Conservation (phyloP, 2,888 invertebrate species). For the Catocala sponsa region DNA sequence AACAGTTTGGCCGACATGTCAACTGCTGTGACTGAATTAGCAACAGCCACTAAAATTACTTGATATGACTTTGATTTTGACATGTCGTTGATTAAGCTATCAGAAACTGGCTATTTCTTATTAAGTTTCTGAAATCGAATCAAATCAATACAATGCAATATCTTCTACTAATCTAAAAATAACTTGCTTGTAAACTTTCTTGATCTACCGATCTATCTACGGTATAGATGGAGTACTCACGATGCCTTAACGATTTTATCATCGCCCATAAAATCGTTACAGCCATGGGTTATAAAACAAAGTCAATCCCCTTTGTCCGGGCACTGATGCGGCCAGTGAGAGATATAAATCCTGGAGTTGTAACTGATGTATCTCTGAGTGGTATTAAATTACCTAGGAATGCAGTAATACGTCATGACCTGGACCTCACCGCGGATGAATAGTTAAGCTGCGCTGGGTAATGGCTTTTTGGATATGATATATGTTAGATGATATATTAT, state of each 20-base stretch:
- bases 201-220: not conserved
- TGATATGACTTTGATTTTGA: no score
- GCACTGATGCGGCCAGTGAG: constrained; percentile 18
- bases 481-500: not conserved
- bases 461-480: constrained; percentile 1
- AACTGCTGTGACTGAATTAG: no score
- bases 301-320: constrained; percentile 24
- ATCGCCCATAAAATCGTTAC: constrained; percentile 36
- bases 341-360: constrained; percentile 29
- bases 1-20: no score
- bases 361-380: constrained; percentile 34
- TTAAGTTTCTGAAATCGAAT: no score
- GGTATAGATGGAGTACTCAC: constrained; percentile 1
- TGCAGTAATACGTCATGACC: constrained; percentile 36
- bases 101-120: no score
- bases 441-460: not conserved
- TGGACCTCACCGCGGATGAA: constrained; percentile 4
- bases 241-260: constrained; percentile 17
- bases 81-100: no score
- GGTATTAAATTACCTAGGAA: constrained; percentile 36
- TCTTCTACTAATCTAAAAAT: not conserved
- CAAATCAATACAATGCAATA: no score
- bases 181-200: not conserved
- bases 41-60: no score
- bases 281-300: constrained; percentile 35